Base-by-base conservation (phyloP, 2,888 invertebrate genomes). In the Volucella inanis region DNA sequence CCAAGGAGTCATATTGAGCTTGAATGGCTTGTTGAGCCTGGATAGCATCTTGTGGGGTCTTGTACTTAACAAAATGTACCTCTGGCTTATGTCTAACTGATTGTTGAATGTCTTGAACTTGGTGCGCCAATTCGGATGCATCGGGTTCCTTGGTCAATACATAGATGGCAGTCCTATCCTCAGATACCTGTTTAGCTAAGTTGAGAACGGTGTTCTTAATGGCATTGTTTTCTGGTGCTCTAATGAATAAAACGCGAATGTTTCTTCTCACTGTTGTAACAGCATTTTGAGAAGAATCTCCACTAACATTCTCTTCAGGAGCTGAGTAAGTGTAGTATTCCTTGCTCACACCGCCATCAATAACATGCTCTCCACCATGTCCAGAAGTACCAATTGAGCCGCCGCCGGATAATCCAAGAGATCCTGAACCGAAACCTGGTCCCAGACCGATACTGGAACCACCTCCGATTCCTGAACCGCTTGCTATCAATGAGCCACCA, bases 31-130 rank as follows among this genome's bases (percentile, higher is more conserved):
- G 89, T 88, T 91, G 91, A 8, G 91, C 91, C 64, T 90, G 89
- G 81, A 88, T 88, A 68, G 91, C 91, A 88, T 91, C 91, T 87
- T 90, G 89, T 1, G 87, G 88, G 1, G 91, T 91, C 71, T 90
- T 91, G 87, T 91, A 91, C 87, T 91, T 91, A 87, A 91, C 89
- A 77, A 91, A 91, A 83, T 90, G 90, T 3, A 91, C 90, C 86
- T 91, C 91, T 84, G 91, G 91, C 83, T 89, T 90, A 86, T 89
- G 88, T 81, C 88, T 89, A 87, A 77, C 88, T 81, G 89, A 88
- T 87, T 87, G 87, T 65, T 88, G 88, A 77, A 89, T 77, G 74
- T 88, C 80, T 78, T 90, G 90, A 74, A 89, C 81, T 77, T 89
- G 90, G 87, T 86, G 88, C 86, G 89, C 89, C 74, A 90, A 86